Evolutionary conservation across 2,888 invertebrate species (phyloP), one percentile per base, ranked within the genome.

Genomic region (Lepeophtheirus nordmannii): DNA sequence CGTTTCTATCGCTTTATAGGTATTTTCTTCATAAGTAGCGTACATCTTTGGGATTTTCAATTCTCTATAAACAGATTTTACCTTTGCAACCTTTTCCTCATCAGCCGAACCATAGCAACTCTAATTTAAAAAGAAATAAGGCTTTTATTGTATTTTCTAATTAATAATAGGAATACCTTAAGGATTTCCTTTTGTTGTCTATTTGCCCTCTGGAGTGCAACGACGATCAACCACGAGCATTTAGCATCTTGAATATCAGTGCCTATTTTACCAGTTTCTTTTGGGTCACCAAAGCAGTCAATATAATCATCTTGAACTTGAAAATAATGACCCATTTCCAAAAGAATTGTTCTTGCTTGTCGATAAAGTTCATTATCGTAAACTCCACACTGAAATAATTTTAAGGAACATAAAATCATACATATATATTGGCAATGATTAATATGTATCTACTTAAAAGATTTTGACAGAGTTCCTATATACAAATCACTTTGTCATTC

Each of bases 171-270:
- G 14, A 46, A 14, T 46, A 80, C 80, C 72, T 84, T 80, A 79
- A 90, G 81, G 38, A 87, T 78, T 72, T 83, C 80, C 69, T 80
- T 81, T 73, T 91, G 89, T 7, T 81, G 78, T 0, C 82, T 79
- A 59, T 81, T 82, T 0, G 85, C 87, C 66, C 86, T 80, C 75
- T 90, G 86, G 68, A 93, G 78, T 11, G 93, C 93, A 1, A 88
- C 86, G 1, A 93, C 89, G 1, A 89, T 84, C 40, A 94, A 78
- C 97, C 97, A 98, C 0, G 91, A 85, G 76, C 96, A 97, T 78
- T 96, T 97, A 40, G 93, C 93, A 71, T 94, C 92, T 76, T 86
- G 82, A 71, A 98, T 94, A 74, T 97, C 96, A 0, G 85, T 87
- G 40, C 92, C 89, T 53, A 82, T 78, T 78, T 96, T 98, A 10